Evolutionary conservation across 2,113 vertebrate species (phyloP).

Genomic region (Boulengeromyrus knoepffleri): DNA sequence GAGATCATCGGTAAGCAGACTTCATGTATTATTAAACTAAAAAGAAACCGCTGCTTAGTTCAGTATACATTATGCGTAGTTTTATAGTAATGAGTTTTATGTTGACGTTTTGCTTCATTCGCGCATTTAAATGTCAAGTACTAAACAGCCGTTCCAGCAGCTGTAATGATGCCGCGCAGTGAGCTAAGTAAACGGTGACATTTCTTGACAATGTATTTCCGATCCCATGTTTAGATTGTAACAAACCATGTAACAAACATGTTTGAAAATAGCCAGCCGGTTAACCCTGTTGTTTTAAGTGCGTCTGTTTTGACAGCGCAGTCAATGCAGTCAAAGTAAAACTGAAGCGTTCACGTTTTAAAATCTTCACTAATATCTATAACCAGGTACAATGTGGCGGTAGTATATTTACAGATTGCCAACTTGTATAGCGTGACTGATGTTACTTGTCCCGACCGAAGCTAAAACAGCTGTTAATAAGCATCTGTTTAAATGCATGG

Average conservation of each 20-base stretch:
- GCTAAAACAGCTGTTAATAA: background rate
- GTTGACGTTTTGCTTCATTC: background rate
- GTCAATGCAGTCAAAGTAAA: background rate
- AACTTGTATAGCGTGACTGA: background rate
- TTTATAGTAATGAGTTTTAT: background rate
- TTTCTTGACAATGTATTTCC: background rate
- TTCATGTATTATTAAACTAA: background rate
- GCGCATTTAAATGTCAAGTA: background rate
- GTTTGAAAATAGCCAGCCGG: background rate
- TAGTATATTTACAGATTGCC: background rate
- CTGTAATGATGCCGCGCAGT: conserved; percentile 14
- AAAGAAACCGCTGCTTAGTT: background rate
- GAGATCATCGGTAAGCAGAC: background rate
- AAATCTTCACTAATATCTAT: background rate
- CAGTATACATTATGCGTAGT: background rate
- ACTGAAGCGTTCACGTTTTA: background rate
- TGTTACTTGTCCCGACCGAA: background rate
- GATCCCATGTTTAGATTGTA: background rate
- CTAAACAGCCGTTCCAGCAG: background rate
- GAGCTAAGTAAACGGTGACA: background rate
- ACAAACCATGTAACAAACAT: background rate
- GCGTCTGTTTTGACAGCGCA: background rate
- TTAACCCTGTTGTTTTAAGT: background rate
- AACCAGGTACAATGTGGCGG: background rate
- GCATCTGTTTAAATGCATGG: background rate